Evolutionary conservation across 2,797 vertebrate species (phyloP).

Genomic region (Oophaga sylvatica): DNA sequence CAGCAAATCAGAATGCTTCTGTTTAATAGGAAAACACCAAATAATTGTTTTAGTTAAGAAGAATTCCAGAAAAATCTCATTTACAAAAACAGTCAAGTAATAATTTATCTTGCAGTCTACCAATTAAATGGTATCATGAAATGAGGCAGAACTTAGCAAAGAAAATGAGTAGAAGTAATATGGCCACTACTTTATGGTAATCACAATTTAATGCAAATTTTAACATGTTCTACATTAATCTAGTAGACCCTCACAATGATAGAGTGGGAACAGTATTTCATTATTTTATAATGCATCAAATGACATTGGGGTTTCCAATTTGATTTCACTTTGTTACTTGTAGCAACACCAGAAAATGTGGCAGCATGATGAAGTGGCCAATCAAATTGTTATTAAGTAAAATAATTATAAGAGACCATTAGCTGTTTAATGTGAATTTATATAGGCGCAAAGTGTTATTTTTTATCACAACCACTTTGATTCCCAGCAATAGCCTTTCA

Average conservation of each 20-base stretch:
- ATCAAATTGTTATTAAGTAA: slow-evolving; percentile 43
- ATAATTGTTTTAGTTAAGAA: not conserved
- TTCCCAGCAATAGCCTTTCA: not conserved
- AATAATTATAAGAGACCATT: slow-evolving; percentile 34
- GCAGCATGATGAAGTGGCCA: slow-evolving; percentile 43
- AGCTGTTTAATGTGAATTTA: slow-evolving; percentile 8
- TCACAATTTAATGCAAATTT: slow-evolving; percentile 22
- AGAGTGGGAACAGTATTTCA: not conserved
- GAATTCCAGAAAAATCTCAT: not conserved
- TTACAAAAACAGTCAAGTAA: not conserved
- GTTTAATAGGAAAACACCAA: not conserved
- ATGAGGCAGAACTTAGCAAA: slow-evolving; percentile 7
- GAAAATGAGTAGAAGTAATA: slow-evolving; percentile 3
- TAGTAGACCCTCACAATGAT: slow-evolving; percentile 43
- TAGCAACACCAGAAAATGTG: slow-evolving; percentile 15
- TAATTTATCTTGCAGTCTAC: not conserved
- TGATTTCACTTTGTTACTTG: slow-evolving; percentile 34
- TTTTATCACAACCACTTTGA: not conserved
- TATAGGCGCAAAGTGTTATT: not conserved
- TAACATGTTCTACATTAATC: not conserved
- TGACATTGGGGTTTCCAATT: slow-evolving; percentile 11
- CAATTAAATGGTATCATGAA: slow-evolving; percentile 15
- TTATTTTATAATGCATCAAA: slow-evolving; percentile 18
- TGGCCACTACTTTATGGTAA: slow-evolving; percentile 23
- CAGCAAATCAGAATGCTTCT: too few species aligned